These are phyloP conservation scores for Limnephilus rhombicus DNA, from an alignment of 2,888 invertebrate species.

Conservation along the genomic window DNA sequence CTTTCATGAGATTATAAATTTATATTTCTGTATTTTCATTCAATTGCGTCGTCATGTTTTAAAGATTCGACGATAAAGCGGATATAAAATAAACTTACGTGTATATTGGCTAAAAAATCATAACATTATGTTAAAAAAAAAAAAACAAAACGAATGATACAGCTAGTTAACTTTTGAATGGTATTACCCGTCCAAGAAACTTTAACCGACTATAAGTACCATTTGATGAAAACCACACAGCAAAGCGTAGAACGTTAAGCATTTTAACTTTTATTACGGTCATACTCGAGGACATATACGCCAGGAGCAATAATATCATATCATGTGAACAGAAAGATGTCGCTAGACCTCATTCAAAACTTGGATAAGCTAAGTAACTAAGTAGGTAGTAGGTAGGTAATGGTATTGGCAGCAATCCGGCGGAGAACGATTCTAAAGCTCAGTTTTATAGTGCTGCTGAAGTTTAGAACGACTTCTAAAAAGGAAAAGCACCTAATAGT, in stretches of 20 bases:
- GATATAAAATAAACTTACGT: neutral
- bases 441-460: constrained; percentile 10
- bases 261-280: neutral
- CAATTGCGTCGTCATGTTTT: neutral
- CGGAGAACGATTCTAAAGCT: constrained; percentile 29
- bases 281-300: neutral
- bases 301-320: constrained; percentile 9
- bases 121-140: neutral
- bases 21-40: too few species aligned
- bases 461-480: constrained; percentile 28
- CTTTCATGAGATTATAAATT: too few species aligned
- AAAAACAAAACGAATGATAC: neutral
- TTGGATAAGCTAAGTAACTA: neutral
- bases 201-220: neutral
- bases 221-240: neutral
- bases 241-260: constrained; percentile 4
- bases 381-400: neutral
- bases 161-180: neutral
- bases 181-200: neutral
- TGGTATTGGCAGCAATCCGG: constrained; percentile 21
- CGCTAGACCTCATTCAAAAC: neutral
- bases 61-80: neutral
- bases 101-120: neutral
- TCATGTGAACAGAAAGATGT: neutral
- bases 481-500: constrained; percentile 13